Evolutionary conservation across 2,797 vertebrate genomes (phyloP), one percentile per base, ranked within the genome.

Genomic region (Neoniphon sammara): DNA sequence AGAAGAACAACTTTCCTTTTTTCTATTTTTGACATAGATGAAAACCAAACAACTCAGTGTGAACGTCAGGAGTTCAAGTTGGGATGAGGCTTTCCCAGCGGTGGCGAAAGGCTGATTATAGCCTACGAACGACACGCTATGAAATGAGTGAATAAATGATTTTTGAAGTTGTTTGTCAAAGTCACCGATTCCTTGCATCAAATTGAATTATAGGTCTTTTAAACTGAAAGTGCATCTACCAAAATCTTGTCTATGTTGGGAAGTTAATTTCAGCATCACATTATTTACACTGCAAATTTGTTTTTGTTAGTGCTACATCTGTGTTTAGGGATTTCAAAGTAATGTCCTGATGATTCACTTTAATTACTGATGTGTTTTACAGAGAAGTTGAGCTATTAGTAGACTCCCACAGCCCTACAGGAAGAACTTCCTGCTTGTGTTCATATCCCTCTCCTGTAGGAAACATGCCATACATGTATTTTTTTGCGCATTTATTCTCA

Each of bases 361-460:
- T 49, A 49, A 49, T 17, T 56, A 59, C 27, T 56, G 8, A 15
- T 18, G 10, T 1, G 57, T 84, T 88, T 72, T 57, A 64, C 46
- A 52, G 49, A 70, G 42, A 47, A 55, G 62, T 27, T 17, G 10
- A 20, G 0, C 47, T 60, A 53, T 75, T 52, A 4, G 52, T 68
- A 74, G 70, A 77, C 69, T 80, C 77, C 84, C 79, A 83, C 81
- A 77, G 83, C 84, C 77, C 20, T 66, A 80, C 87, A 92, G 89
- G 87, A 93, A 83, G 78, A 82, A 84, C 85, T 91, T 91, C 86
- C 86, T 92, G 91, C 82, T 79, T 82, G 63, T 82, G 80, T 81
- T 87, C 63, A 58, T 64, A 77, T 86, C 61, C 56, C 47, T 75
- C 73, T 81, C 31, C 79, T 73, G 75, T 65, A 61, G 23, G 72